phyloP scores from a whole-genome alignment of 2,113 vertebrate genomes.

The Heteronetta atricapilla region DNA sequence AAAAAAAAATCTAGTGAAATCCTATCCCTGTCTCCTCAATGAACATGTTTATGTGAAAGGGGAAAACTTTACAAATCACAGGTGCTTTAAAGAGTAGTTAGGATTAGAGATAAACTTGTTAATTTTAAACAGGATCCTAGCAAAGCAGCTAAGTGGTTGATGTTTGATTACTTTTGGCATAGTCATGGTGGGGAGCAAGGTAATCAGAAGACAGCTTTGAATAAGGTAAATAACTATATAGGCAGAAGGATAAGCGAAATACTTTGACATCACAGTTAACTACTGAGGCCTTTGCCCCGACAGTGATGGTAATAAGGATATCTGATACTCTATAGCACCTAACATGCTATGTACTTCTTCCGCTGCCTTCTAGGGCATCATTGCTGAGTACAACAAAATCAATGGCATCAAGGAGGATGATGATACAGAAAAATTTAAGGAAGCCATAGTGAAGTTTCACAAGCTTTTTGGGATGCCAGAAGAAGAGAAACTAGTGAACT shows the following conservation, averaged over 20 bases:
- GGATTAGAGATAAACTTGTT: background rate
- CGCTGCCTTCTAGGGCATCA: constrained; percentile 86
- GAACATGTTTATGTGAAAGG: background rate
- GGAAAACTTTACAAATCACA: background rate
- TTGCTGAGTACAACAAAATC: constrained; percentile 97
- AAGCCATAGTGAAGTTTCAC: constrained; percentile 92
- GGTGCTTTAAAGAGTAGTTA: background rate
- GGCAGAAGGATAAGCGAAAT: background rate
- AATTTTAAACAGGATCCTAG: background rate
- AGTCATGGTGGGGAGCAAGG: background rate
- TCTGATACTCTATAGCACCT: background rate
- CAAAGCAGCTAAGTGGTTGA: background rate
- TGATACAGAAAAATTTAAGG: constrained; percentile 97
- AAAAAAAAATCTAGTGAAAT: background rate
- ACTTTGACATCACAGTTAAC: background rate
- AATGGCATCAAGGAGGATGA: constrained; percentile 95
- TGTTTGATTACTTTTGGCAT: background rate
- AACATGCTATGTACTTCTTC: background rate
- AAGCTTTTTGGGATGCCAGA: constrained; percentile 97
- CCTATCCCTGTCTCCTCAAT: background rate
- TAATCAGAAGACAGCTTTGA: background rate
- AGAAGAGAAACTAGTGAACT: constrained; percentile 97
- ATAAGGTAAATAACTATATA: background rate
- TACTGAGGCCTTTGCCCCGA: background rate
- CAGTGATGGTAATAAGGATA: background rate